phyloP scores from a whole-genome alignment of 2,888 invertebrate genomes.

The Cheilosia pagana region DNA sequence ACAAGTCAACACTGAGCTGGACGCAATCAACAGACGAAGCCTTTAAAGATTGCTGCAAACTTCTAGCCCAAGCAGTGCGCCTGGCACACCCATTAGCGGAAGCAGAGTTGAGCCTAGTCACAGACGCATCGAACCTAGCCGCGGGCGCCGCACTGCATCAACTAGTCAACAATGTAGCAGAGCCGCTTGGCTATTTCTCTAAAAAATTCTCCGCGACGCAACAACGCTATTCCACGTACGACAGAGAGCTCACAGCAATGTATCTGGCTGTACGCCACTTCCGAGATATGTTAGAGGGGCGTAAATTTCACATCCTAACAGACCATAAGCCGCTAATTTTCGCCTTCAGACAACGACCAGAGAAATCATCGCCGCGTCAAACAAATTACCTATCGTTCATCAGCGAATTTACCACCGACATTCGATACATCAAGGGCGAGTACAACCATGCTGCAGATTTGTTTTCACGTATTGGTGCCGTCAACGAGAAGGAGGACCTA shows the following conservation, averaged over 20 bases:
- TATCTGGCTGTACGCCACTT: neutral
- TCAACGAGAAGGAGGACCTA: slow-evolving; percentile 7
- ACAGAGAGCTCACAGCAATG: slow-evolving; percentile 20
- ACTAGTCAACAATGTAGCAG: slow-evolving; percentile 20
- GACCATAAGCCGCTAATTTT: neutral
- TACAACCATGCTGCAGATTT: slow-evolving; percentile 24
- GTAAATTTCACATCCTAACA: neutral
- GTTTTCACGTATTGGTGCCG: slow-evolving; percentile 20
- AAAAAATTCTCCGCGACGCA: slow-evolving; percentile 17
- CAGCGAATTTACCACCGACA: slow-evolving; percentile 22
- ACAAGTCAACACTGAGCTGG: slow-evolving; percentile 24
- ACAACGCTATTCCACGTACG: slow-evolving; percentile 10
- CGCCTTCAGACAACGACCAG: neutral
- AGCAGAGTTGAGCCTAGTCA: slow-evolving; percentile 32
- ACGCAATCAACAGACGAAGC: slow-evolving; percentile 1
- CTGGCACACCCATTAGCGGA: slow-evolving; percentile 21
- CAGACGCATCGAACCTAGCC: slow-evolving; percentile 39
- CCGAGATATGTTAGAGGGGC: neutral
- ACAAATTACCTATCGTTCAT: slow-evolving; percentile 32
- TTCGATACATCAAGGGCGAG: slow-evolving; percentile 9
- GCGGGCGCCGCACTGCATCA: slow-evolving; percentile 22
- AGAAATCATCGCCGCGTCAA: slow-evolving; percentile 7
- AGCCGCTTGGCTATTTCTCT: slow-evolving; percentile 11
- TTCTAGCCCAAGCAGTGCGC: slow-evolving; percentile 10
- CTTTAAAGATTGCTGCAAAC: slow-evolving; percentile 18